Evolutionary conservation across 1,140 invertebrate species (phyloP), one percentile per base, ranked within the genome.

Genomic region (Penaeus chinensis): DNA sequence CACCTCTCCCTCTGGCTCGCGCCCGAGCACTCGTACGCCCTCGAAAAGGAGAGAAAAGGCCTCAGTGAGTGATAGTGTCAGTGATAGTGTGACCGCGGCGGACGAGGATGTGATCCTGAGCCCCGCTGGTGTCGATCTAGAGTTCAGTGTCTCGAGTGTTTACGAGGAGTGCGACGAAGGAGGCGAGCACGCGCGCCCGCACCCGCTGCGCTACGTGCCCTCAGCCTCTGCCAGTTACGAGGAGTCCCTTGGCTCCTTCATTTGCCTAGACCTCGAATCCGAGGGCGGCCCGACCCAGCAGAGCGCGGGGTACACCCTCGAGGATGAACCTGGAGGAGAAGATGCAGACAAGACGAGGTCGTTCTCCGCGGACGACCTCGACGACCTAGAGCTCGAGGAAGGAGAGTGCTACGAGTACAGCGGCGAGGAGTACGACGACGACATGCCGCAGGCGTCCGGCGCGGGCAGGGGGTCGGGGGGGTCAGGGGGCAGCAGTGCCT

Each of bases 381-480:
- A 88, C 37, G 37, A 42, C 37, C 37, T 42, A 42, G 37, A 42
- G 37, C 60, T 79, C 82, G 60, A 82, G 11, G 24, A 65, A 24
- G 74, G 79, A 42, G 87, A 88, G n/a, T 77, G 79, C 86, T 60
- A 82, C 60, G 74, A 88, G 20, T 66, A 66, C 65, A 24, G 24
- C 76, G 74, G 79, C 61, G 82, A 84, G 24, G 79, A 86, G 24
- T 86, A 65, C 61, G 74, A 76, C 61, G 86, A 71, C 24, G 87
- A 88, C 62, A 88, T 88, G 87, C 87, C 87, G 18, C 92, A 82
- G 92, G 93, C 91, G 93, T 93, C 89, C 93, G 92, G 91, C 89
- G 89, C 91, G 37, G 92, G 92, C 42, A 89, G 90, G 81, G 71
- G 88, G 90, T 65, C 90, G 85, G 61, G 85, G 76, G 71, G 86